Evolutionary conservation across 2,797 vertebrate genomes (phyloP), one percentile per base, ranked within the genome.

Genomic region (Syngnathus acus): DNA sequence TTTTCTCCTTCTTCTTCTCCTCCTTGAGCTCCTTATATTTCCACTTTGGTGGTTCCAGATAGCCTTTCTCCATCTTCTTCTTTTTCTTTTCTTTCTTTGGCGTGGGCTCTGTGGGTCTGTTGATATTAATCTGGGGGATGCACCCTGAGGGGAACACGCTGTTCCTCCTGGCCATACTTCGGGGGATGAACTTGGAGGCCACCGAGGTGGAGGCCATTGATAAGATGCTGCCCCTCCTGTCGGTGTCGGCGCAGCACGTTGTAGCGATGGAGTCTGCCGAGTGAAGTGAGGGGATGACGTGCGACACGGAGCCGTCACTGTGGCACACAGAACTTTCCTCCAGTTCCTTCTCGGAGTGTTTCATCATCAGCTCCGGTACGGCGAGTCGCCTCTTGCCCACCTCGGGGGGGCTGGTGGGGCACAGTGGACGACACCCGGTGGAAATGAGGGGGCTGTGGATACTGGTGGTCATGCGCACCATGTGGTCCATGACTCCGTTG

Each of bases 391-490:
- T 80, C 58, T 89, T 94, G 55, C 94, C 94, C 47, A 92, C 66
- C 63, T 86, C 87, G 0, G 95, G 94, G 0, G 94, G 94, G 67
- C 80, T 91, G 0, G 88, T 87, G 0, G 94, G 93, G 75, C 94
- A 95, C 23, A 95, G 3, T 0, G 94, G 93, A 32, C 76, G 91
- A 74, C 94, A 97, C 54, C 90, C 92, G 0, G 90, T 95, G 72
- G 80, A 83, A 67, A 97, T 84, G 0, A 96, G 91, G 0, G 94
- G 94, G 78, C 94, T 94, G 80, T 86, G 88, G 0, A 95, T 63
- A 65, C 93, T 84, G 11, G 94, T 95, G 51, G 93, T 96, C 70
- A 94, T 87, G 60, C 89, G 92, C 68, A 97, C 95, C 88, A 95
- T 91, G 82, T 95, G 94, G 83, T 96, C 93, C 84, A 95, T 65